Evolutionary conservation across 2,888 invertebrate genomes (phyloP).

Genomic region (Leucania comma): DNA sequence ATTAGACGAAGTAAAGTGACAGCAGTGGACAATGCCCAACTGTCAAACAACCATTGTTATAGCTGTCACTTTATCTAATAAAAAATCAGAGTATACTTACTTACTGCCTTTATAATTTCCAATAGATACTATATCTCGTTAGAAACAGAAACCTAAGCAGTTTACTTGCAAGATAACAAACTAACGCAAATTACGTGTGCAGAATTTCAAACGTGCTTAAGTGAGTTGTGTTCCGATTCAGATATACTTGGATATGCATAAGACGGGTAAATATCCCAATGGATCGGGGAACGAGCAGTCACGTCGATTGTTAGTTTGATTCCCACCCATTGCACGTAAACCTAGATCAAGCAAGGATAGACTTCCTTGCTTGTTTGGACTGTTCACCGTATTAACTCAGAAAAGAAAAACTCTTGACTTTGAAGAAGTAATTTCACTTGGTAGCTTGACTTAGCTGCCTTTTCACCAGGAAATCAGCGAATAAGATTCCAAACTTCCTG

Average conservation of each 20-base stretch:
- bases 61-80: no score
- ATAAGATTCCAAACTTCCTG: not conserved
- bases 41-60: no score
- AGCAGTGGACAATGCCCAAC: no score
- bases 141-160: constrained; percentile 1
- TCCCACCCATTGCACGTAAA: not conserved
- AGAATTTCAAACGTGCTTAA: not conserved
- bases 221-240: not conserved
- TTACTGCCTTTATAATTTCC: not conserved
- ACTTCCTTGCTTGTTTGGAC: no score
- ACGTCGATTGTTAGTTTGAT: not conserved
- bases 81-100: no score
- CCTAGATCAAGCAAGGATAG: not conserved
- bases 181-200: constrained; percentile 1
- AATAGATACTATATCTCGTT: not conserved
- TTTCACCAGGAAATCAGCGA: not conserved
- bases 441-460: not conserved
- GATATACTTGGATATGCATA: not conserved
- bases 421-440: not conserved
- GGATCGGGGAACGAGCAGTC: not conserved
- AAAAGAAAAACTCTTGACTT: not conserved
- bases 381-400: not conserved
- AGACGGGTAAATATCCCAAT: constrained; percentile 1
- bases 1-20: no score
- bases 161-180: constrained; percentile 16